phyloP scores from a whole-genome alignment of 2,888 invertebrate genomes.

The Xanthia icteritia region DNA sequence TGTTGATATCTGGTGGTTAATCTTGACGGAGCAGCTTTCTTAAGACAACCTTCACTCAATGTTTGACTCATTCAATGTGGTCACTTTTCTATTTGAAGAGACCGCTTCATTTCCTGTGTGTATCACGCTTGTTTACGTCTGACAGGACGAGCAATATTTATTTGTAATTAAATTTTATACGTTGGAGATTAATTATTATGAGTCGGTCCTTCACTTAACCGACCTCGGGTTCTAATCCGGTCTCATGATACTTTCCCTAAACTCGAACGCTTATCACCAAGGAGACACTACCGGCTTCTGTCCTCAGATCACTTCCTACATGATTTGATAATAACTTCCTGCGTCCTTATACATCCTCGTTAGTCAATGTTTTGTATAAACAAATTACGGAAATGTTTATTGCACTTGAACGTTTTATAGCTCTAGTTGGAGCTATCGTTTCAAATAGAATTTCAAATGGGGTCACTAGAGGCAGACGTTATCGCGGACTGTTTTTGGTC shows the following conservation, averaged over 20 bases:
- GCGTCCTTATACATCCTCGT: constrained; percentile 85
- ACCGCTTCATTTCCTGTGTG: constrained; percentile 45
- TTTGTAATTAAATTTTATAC: constrained; percentile 4
- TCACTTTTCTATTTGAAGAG: constrained; percentile 55
- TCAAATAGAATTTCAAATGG: constrained; percentile 80
- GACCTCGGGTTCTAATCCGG: constrained; percentile 34
- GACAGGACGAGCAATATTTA: constrained; percentile 5
- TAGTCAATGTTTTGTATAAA: constrained; percentile 82
- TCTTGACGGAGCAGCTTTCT: constrained; percentile 55
- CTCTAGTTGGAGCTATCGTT: constrained; percentile 69
- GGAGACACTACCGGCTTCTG: constrained; percentile 65
- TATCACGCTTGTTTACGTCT: constrained; percentile 23
- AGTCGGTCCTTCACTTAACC: neutral
- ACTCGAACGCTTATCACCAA: constrained; percentile 62
- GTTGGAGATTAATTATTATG: constrained; percentile 3
- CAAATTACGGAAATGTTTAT: constrained; percentile 81
- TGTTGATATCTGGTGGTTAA: constrained; percentile 38
- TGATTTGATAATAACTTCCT: constrained; percentile 89
- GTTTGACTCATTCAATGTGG: constrained; percentile 45
- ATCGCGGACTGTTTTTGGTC: constrained; percentile 62
- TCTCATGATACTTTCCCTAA: constrained; percentile 57
- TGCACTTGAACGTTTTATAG: constrained; percentile 77
- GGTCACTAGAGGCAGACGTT: constrained; percentile 75
- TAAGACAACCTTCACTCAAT: constrained; percentile 48
- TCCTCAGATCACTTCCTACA: constrained; percentile 84